A percentile compares a stretch with the other conserved stretches of the same genome.
Conservation (phyloP, 2,888 invertebrate genomes). For the Colletes collaris region DNA sequence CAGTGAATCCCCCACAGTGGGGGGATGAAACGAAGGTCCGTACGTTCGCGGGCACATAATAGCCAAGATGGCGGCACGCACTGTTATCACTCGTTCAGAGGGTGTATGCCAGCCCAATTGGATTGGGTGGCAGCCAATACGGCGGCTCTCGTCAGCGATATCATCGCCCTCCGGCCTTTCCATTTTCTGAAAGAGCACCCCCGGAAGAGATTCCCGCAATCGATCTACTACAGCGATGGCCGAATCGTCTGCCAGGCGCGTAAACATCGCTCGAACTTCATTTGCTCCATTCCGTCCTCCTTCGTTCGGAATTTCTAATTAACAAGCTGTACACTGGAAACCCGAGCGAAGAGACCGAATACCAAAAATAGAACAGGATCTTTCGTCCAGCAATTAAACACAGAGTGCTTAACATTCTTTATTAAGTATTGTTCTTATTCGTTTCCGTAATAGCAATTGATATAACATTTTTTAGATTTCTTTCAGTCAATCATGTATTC, state of each 20-base stretch:
- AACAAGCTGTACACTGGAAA: not conserved
- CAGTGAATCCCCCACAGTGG: constrained; percentile 18
- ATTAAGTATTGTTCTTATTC: too few species aligned
- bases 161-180: constrained; percentile 74
- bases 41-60: constrained; percentile 69
- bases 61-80: constrained; percentile 73
- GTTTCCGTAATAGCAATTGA: too few species aligned
- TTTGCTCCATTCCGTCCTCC: not conserved
- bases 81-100: constrained; percentile 75
- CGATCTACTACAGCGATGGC: constrained; percentile 39
- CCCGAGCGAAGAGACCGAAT: too few species aligned
- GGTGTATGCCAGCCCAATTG: constrained; percentile 72
- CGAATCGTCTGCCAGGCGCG: constrained; percentile 42
- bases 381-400: too few species aligned
- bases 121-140: constrained; percentile 80
- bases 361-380: too few species aligned
- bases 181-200: constrained; percentile 40
- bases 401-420: too few species aligned
- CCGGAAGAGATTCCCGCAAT: constrained; percentile 35
- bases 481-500: too few species aligned
- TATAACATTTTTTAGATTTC: too few species aligned
- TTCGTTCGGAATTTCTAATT: constrained; percentile 28
- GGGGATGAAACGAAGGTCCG: constrained; percentile 34
- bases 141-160: constrained; percentile 81
- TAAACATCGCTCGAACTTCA: constrained; percentile 30